Conservation (phyloP, 2,113 vertebrate genomes). For the Tonatia bakeri region DNA sequence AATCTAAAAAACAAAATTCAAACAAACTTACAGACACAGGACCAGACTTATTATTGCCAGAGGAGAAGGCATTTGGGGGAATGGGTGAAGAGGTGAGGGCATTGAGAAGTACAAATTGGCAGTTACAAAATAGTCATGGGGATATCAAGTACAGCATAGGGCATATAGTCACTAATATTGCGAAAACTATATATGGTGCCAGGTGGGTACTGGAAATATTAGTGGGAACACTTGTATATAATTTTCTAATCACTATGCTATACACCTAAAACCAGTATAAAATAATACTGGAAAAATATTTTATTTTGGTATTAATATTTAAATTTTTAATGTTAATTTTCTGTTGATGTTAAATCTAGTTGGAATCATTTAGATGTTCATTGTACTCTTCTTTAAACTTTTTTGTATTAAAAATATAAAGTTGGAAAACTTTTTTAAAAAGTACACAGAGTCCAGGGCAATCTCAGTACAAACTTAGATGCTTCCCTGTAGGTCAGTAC, state of each 20-base stretch:
- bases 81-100: background rate
- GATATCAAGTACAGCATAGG: background rate
- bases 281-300: background rate
- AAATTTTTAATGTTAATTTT: background rate
- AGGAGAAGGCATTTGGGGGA: background rate
- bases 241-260: background rate
- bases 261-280: background rate
- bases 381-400: background rate
- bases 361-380: conserved; percentile 1
- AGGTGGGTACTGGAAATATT: background rate
- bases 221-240: background rate
- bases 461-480: background rate
- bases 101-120: background rate
- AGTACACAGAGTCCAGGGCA: background rate
- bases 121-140: background rate
- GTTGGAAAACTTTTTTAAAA: background rate
- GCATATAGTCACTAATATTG: background rate
- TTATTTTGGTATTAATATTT: background rate
- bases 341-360: background rate
- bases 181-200: background rate
- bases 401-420: background rate
- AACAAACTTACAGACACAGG: background rate
- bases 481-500: background rate
- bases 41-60: background rate
- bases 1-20: background rate